Conservation (phyloP, 2,888 invertebrate genomes). For the Himalopsyche japonica region DNA sequence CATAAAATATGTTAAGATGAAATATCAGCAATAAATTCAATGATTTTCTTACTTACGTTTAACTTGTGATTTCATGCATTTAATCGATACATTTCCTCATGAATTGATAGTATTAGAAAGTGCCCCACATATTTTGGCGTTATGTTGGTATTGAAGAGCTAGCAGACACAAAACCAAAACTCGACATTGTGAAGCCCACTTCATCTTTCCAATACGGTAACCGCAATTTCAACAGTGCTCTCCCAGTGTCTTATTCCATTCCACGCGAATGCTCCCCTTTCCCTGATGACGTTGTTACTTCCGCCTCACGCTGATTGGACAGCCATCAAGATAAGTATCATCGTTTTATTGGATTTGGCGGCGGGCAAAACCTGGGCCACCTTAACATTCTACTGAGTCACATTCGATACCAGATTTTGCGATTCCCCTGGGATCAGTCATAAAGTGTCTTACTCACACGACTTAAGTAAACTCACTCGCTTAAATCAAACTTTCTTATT, state of each 20-base stretch:
- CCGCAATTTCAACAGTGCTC: constrained; percentile 16
- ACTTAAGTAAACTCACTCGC: constrained; percentile 15
- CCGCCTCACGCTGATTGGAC: constrained; percentile 39
- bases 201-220: constrained; percentile 35
- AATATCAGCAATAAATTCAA: too few relatives aligned
- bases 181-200: constrained; percentile 14
- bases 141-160: not conserved
- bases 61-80: not conserved
- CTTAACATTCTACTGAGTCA: not conserved
- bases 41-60: not conserved
- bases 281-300: constrained; percentile 34
- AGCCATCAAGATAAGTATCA: constrained; percentile 40
- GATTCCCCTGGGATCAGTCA: constrained; percentile 24
- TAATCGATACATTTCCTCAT: not conserved
- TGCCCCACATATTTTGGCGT: not conserved
- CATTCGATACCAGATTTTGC: constrained; percentile 14
- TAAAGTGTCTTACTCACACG: constrained; percentile 22
- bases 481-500: constrained; percentile 21
- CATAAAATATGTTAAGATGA: too few relatives aligned
- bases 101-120: not conserved
- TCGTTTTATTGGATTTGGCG: constrained; percentile 39
- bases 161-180: not conserved
- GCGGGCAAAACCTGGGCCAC: constrained; percentile 3
- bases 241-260: not conserved
- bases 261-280: not conserved